phyloP scores from a whole-genome alignment of 2,113 vertebrate genomes.

The Phalacrocorax brasilianus region DNA sequence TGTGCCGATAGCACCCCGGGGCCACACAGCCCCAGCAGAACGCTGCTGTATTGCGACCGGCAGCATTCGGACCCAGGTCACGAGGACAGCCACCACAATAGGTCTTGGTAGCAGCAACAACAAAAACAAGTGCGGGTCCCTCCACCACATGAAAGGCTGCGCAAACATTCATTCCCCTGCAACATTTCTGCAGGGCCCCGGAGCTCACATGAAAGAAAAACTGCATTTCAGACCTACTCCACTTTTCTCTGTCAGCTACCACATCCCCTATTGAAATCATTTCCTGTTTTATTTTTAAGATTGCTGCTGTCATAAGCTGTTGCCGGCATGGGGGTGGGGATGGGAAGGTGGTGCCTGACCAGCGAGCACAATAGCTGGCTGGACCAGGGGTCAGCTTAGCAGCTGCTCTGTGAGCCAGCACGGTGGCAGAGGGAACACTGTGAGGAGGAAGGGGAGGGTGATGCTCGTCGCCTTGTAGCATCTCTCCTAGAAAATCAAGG shows the following conservation, averaged over 20 bases:
- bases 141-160: background rate
- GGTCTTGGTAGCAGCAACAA: background rate
- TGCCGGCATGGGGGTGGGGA: background rate
- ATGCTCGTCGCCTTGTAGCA: background rate
- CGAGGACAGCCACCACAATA: background rate
- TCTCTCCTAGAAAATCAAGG: background rate
- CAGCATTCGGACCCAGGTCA: background rate
- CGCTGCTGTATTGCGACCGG: accelerated
- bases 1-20: accelerated
- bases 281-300: constrained; percentile 68
- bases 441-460: background rate
- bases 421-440: accelerated
- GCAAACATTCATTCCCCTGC: background rate
- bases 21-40: background rate
- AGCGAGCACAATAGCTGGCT: background rate
- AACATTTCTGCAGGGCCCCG: background rate
- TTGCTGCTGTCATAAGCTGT: constrained; percentile 18
- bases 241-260: constrained; percentile 25
- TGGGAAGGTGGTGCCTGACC: background rate
- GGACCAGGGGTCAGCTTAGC: accelerated
- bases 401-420: accelerated
- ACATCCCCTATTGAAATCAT: constrained; percentile 56
- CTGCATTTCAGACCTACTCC: background rate
- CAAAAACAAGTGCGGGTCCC: background rate
- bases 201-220: background rate